Base-by-base conservation (phyloP, 2,797 vertebrate species). In the Danio choprae region DNA sequence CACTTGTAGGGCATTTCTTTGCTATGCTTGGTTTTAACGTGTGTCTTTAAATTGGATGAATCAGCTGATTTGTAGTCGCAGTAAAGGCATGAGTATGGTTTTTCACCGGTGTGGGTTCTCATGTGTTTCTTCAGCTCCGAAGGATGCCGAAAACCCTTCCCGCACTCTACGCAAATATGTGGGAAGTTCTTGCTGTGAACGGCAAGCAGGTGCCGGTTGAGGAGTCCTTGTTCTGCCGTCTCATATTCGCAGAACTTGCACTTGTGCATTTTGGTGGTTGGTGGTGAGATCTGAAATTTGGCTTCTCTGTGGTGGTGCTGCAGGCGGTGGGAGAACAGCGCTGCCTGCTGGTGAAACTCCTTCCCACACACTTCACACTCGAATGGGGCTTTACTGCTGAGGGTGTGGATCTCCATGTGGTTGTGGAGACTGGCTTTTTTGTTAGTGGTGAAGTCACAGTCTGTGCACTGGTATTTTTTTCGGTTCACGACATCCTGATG, bases 221-320 rank as follows among this genome's bases (percentile, higher is more conserved):
- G 93, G 6, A 96, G 93, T 36, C 95, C 95, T 90, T 95, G 95
- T 88, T 96, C 95, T 29, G 95, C 95, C 18, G 91, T 95, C 88
- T 96, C 95, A 84, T 96, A 96, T 89, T 96, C 95, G 84, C 95
- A 96, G 77, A 95, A 96, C 90, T 96, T 96, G 91, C 95, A 96
- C 87, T 94, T 93, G 88, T 96, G 93, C 94, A 95, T 95, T 90
- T 96, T 96, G 68, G 91, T 95, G 84, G 94, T 43, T 1, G 86
- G 72, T 1, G 87, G 70, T 0, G 83, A 44, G 41, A 83, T 82
- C 82, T 85, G 86, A 60, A 83, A 71, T 68, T 88, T 88, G 36
- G 86, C 64, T 53, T 88, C 87, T 69, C 82, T 43, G 85, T 96
- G 94, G 88, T 95, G 95, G 88, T 96, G 95, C 88, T 95, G 94